These are phyloP conservation scores for Rhizomys pruinosus DNA, from an alignment of 2,113 vertebrate genomes.

Conservation along the genomic window DNA sequence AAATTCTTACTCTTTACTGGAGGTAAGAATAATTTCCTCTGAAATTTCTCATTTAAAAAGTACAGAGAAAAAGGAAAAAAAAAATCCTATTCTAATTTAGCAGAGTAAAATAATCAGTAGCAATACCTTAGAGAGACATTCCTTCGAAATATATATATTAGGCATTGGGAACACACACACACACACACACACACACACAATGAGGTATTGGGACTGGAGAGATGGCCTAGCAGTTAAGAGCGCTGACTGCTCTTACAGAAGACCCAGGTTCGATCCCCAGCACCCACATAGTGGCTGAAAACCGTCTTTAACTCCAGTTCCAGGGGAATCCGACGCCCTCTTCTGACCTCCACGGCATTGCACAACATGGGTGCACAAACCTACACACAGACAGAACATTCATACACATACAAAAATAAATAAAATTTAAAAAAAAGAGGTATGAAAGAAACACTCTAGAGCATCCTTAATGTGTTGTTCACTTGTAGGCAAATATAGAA, in stretches of 20 bases:
- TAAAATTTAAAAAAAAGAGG: neutral
- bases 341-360: no score
- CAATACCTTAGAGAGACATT: neutral
- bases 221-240: no score
- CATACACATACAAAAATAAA: no score
- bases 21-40: constrained; percentile 7
- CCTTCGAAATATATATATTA: constrained; percentile 10
- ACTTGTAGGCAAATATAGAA: neutral
- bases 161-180: no score
- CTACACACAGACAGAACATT: no score
- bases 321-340: no score
- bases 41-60: constrained; percentile 30
- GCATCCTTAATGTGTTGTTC: neutral
- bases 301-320: no score
- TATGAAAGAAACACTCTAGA: neutral
- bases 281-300: neutral
- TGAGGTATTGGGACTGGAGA: no score
- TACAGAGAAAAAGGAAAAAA: neutral
- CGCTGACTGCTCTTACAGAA: no score
- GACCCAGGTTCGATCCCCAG: no score
- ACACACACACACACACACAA: no score
- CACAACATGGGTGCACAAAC: no score
- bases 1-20: neutral
- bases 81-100: constrained; percentile 5
- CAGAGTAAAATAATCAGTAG: neutral